Evolutionary conservation across 1,140 invertebrate species (phyloP), one percentile per base, ranked within the genome.

Genomic region (Scaptomyza graminum): DNA sequence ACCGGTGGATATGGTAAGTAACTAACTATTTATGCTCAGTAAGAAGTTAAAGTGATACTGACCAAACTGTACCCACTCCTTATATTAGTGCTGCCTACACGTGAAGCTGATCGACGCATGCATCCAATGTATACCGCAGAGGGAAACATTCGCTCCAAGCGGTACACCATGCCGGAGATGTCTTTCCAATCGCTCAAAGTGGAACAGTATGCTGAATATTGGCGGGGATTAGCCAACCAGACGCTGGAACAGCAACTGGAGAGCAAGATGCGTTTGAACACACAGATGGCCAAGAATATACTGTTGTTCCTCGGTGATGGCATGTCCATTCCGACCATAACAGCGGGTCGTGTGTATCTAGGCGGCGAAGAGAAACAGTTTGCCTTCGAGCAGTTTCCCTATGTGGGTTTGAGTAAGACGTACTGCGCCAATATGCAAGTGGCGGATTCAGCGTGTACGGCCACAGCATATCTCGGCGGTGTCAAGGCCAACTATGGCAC

Each of bases 401-500:
- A 80, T 47, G 87, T 91, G 25, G 83, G 84, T 5, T 66, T 90
- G 5, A 85, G 87, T 39, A 90, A 90, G 95, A 96, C 96, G 0
- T 96, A 96, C 84, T 96, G 94, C 72, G 93, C 95, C 12, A 94
- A 96, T 82, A 93, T 92, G 63, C 95, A 96, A 93, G 94, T 94
- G 0, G 93, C 96, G 0, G 96, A 97, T 63, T 94, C 93, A 0
- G 93, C 93, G 2, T 93, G 92, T 68, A 92, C 92, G 0, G 95
- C 95, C 0, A 97, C 96, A 9, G 95, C 96, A 0, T 96, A 96
- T 72, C 91, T 98, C 18, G 93, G 94, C 16, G 97, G 97, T 1
- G 94, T 97, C 0, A 98, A 98, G 90, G 94, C 94, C 1, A 97
- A 97, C 87, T 93, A 93, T n/a, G 95, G 94, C 39, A 96, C 95